A percentile compares a stretch with the other conserved stretches of the same genome.
phyloP scores from a whole-genome alignment of 2,888 invertebrate genomes.

The Drosophila pseudotakahashii region DNA sequence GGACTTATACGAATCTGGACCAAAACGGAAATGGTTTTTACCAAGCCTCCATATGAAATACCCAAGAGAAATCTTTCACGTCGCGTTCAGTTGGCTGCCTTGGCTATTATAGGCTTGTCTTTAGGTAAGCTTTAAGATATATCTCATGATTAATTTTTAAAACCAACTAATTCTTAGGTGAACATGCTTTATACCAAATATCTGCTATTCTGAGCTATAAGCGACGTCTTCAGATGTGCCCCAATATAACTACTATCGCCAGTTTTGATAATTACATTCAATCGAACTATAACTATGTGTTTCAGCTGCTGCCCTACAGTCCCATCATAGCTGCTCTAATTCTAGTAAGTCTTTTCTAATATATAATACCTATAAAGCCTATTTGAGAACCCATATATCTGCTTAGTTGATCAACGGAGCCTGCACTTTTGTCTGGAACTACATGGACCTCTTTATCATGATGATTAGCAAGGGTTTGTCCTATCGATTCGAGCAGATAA shows the following conservation, averaged over 20 bases:
- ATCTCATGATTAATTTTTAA: background rate
- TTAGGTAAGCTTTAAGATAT: constrained; percentile 51
- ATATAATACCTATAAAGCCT: no score
- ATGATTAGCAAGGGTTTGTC: constrained; percentile 88
- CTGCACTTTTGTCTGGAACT: constrained; percentile 89
- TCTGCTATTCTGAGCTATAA: constrained; percentile 68
- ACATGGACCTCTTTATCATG: constrained; percentile 90
- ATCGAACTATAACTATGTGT: constrained; percentile 75
- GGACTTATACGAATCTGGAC: constrained; percentile 80
- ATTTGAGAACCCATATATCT: background rate
- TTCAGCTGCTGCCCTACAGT: constrained; percentile 67
- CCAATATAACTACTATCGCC: constrained; percentile 50
- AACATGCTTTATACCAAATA: constrained; percentile 73
- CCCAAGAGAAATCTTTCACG: constrained; percentile 63
- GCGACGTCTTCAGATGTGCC: constrained; percentile 56
- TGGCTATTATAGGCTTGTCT: constrained; percentile 69
- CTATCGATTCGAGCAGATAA: constrained; percentile 88
- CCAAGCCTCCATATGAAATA: constrained; percentile 73
- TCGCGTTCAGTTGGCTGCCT: constrained; percentile 73
- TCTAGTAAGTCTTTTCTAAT: constrained; percentile 62
- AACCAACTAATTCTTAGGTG: constrained; percentile 59
- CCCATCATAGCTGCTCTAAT: constrained; percentile 49
- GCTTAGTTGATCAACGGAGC: constrained; percentile 63
- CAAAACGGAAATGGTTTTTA: constrained; percentile 78
- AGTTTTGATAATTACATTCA: constrained; percentile 63